Conservation (phyloP, 2,888 invertebrate species). For the Drosophila anceps region DNA sequence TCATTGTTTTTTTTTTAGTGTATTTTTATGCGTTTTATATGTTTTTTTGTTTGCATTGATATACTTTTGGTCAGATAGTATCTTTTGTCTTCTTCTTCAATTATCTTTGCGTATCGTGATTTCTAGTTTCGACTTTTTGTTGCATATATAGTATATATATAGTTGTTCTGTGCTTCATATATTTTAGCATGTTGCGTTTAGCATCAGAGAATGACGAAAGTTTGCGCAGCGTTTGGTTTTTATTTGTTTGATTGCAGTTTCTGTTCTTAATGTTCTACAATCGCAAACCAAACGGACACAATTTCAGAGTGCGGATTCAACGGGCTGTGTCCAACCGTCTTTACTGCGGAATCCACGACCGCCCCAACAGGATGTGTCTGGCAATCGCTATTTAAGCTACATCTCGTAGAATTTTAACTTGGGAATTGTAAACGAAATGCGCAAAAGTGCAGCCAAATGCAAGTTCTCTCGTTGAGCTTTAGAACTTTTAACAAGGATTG, state of each 20-base stretch:
- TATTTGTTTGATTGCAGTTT: conserved; percentile 3
- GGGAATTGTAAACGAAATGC: conserved; percentile 62
- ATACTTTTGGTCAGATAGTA: conserved; percentile 75
- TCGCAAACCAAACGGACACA: conserved; percentile 71
- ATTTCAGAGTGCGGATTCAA: conserved; percentile 71
- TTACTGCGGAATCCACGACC: conserved; percentile 79
- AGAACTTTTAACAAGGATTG: conserved; percentile 42
- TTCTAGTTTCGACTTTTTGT: conserved; percentile 65
- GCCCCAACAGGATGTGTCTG: conserved; percentile 52
- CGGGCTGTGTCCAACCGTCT: conserved; percentile 81
- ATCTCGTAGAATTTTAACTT: conserved; percentile 51
- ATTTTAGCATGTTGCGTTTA: conserved; percentile 41
- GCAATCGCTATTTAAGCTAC: conserved; percentile 58
- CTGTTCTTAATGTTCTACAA: conserved; percentile 18
- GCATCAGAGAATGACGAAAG: conserved; percentile 68
- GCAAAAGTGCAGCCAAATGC: conserved; percentile 43
- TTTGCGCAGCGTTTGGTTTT: conserved; percentile 26
- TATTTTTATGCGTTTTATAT: conserved; percentile 60
- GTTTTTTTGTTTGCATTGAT: conserved; percentile 77
- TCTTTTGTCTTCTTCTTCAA: conserved; percentile 37
- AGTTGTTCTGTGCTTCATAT: conserved; percentile 36
- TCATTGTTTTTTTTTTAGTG: conserved; percentile 63
- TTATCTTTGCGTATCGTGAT: conserved; percentile 72
- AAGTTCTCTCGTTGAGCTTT: conserved; percentile 41
- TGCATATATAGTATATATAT: conserved; percentile 40